phyloP scores from a whole-genome alignment of 2,113 vertebrate species.

The Agelaius tricolor region DNA sequence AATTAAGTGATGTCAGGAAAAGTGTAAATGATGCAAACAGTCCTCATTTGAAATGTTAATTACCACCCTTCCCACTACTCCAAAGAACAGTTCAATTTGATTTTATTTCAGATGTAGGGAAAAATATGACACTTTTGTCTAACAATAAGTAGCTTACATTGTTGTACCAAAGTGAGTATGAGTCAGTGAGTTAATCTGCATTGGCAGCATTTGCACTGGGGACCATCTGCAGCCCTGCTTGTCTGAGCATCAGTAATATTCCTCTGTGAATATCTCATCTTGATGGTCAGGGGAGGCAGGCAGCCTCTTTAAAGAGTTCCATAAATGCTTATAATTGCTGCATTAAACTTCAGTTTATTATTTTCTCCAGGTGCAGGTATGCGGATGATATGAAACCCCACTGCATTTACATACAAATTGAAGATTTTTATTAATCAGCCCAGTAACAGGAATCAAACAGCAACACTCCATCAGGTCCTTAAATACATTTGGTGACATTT shows the following conservation, averaged over 20 bases:
- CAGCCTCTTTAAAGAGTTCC: conserved; percentile 81
- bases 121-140: conserved; percentile 69
- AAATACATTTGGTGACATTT: conserved; percentile 99
- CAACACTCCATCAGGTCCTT: conserved; percentile 99
- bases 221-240: conserved; percentile 71
- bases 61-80: not conserved
- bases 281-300: conserved; percentile 72
- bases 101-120: conserved; percentile 53
- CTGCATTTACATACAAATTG: conserved; percentile 99
- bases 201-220: conserved; percentile 68
- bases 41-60: conserved; percentile 66
- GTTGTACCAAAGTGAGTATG: conserved; percentile 71
- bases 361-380: conserved; percentile 98
- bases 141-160: conserved; percentile 70
- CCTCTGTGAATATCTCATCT: conserved; percentile 81
- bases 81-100: conserved; percentile 40
- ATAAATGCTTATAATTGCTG: conserved; percentile 99
- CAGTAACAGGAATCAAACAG: conserved; percentile 98
- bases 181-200: conserved; percentile 75
- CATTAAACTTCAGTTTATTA: conserved; percentile 99
- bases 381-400: conserved; percentile 94
- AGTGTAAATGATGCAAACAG: conserved; percentile 69
- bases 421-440: conserved; percentile 99
- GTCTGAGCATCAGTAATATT: conserved; percentile 77
- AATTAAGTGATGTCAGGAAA: conserved; percentile 69